Evolutionary conservation across 2,888 invertebrate genomes (phyloP).

Genomic region (Pseudolycoriella hygida): DNA sequence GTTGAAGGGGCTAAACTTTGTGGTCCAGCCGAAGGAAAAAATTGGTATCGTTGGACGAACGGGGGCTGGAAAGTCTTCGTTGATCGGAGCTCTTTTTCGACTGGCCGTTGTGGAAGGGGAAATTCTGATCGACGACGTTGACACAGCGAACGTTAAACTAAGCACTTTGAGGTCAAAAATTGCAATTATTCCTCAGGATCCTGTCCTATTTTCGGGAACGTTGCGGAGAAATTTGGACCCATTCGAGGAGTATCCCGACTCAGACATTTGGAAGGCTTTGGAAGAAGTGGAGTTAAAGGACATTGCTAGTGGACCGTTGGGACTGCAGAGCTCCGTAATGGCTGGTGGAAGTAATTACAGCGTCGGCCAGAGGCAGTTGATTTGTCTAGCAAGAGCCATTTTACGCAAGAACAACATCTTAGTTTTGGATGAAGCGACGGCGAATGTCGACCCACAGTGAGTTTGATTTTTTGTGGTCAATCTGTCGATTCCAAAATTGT

Average conservation of each 20-base stretch:
- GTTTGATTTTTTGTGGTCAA: constrained; percentile 4
- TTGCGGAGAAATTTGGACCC: constrained; percentile 52
- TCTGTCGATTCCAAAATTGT: neutral
- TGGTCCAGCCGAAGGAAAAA: constrained; percentile 35
- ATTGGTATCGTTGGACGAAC: constrained; percentile 44
- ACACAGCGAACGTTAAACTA: constrained; percentile 37
- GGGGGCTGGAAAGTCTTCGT: constrained; percentile 55
- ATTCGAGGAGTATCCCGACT: constrained; percentile 50
- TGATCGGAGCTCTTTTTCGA: constrained; percentile 38
- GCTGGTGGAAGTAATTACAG: constrained; percentile 42
- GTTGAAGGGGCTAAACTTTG: constrained; percentile 46
- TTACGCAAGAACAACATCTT: constrained; percentile 58
- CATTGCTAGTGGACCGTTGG: constrained; percentile 29
- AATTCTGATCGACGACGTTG: constrained; percentile 50
- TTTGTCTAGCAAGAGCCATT: constrained; percentile 70
- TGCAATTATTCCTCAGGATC: constrained; percentile 43
- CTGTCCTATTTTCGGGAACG: constrained; percentile 32
- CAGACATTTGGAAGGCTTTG: constrained; percentile 48
- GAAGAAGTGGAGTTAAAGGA: constrained; percentile 49
- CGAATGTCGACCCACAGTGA: constrained; percentile 39
- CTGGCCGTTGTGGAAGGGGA: constrained; percentile 45
- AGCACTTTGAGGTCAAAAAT: constrained; percentile 40
- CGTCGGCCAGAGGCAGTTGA: constrained; percentile 47
- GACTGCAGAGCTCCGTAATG: constrained; percentile 34
- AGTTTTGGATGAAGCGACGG: constrained; percentile 49